Conservation (phyloP, 1,140 invertebrate species). For the Apis laboriosa region DNA sequence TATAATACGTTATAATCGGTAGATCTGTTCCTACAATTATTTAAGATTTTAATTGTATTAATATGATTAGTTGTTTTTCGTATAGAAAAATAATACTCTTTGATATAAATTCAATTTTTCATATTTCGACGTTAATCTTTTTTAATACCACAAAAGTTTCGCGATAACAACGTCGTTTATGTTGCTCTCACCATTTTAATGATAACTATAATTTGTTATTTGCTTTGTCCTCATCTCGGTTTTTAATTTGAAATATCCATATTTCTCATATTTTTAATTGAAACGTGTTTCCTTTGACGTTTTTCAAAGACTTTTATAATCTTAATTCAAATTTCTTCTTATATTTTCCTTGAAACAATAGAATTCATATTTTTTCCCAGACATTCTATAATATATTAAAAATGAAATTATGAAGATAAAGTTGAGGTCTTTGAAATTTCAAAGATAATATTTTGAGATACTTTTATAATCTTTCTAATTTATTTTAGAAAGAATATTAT, state of each 20-base stretch:
- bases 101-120: background rate
- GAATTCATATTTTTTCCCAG: too few species aligned
- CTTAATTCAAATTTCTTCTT: background rate
- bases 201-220: constrained; percentile 14
- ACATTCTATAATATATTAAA: background rate
- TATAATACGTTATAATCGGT: background rate
- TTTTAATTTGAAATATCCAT: background rate
- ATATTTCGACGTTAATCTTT: constrained; percentile 7
- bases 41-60: constrained; percentile 12
- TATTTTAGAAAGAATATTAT: background rate
- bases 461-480: background rate
- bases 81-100: background rate
- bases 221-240: background rate
- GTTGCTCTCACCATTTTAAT: background rate
- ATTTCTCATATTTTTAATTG: background rate
- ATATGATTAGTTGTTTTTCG: background rate
- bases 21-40: background rate
- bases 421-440: background rate
- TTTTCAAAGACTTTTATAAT: background rate
- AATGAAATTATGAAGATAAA: background rate
- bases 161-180: background rate
- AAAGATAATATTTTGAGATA: background rate
- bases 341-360: too few species aligned
- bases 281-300: background rate
- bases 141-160: constrained; percentile 1